Evolutionary conservation across 2,888 invertebrate genomes (phyloP), one percentile per base, ranked within the genome.

Genomic region (Serrognathus titanus): DNA sequence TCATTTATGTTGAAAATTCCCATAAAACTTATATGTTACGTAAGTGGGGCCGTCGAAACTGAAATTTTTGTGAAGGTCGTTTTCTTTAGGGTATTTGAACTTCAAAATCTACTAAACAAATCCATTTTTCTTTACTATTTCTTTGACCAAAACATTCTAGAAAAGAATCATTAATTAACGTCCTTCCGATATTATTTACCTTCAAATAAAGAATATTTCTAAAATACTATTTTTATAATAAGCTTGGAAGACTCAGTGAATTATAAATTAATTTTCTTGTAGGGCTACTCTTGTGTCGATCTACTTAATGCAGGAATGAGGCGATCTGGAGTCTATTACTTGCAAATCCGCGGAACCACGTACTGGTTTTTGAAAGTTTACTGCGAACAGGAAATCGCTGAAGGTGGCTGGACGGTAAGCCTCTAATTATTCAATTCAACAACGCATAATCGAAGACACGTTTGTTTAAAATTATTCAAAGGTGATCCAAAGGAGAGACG

Each of bases 361-460:
- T 94, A 92, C 78, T 94, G 94, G 93, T 94, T 93, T 82, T 81
- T 94, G 62, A 92, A 93, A 75, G 94, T 94, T 12, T 94, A 83
- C 78, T 94, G 94, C 75, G 94, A 94, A 71, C 94, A 94, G 76
- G 90, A 90, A 72, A 81, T 90, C 10, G 87, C 92, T 37, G 94
- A 94, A 69, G 94, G 94, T 55, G 94, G 94, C 53, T 94, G 94
- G 94, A 94, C 93, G 78, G 94, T 94, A 81, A 86, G 85, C 80
- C 62, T 49, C 41, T 48, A 48, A 57, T 61, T 58, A 53, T 50
- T 48, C 39, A 16, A 16, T 16, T 16, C 16, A 16, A 16, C 24
- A 6, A 1, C 24, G 48, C 48, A 38, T n/a, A 16, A 11, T 16
- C 20, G 1, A 11, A 46, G 16, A 12, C 20, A 16, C 4, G 24